Base-by-base conservation (phyloP, 2,113 vertebrate genomes). In the Trichechus manatus region DNA sequence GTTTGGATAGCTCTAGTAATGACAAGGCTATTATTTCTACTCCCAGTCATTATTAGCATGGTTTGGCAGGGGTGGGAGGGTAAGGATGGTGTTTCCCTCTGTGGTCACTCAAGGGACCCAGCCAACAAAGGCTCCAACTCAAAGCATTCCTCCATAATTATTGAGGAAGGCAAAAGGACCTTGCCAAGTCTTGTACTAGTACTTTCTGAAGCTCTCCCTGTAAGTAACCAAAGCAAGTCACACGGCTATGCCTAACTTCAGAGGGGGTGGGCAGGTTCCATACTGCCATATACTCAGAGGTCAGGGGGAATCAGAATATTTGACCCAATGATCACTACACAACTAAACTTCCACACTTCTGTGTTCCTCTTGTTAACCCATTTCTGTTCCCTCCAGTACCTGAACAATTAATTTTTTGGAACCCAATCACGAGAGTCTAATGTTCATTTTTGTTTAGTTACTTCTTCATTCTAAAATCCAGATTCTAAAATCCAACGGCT, bases 401-500 rank as follows among this genome's bases (percentile, higher is more conserved):
- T 8, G 19, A 42, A 3, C 31, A 39, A 39, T 22, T 64, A 39
- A n/a, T 22, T 64, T 94, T 75, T 75, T 4, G 72, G 74, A 56
- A 87, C 56, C 68, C 9, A 91, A 20, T 59, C 23, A 5, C 15
- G n/a, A 92, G 75, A 6, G 63, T 96, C 64, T 70, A 74, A 64
- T 31, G 39, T 70, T 79, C 8, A 17, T 42, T 8, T 81, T 53
- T 74, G 3, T 80, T 87, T 84, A 22, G 2, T 88, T 68, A 39
- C 75, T 87, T 92, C 42, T 68, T 44, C 31, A 78, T 81, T 84
- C 23, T 78, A 77, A 87, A 75, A 75, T 47, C 36, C 3, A 27
- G 47, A 77, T 81, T 84, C 23, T 78, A 77, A 87, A 75, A 75
- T 47, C 36, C 3, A 27, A 56, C 70, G 68, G 10, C 70, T 66